Evolutionary conservation across 1,140 invertebrate genomes (phyloP).

Genomic region (Dendroctonus ponderosae): DNA sequence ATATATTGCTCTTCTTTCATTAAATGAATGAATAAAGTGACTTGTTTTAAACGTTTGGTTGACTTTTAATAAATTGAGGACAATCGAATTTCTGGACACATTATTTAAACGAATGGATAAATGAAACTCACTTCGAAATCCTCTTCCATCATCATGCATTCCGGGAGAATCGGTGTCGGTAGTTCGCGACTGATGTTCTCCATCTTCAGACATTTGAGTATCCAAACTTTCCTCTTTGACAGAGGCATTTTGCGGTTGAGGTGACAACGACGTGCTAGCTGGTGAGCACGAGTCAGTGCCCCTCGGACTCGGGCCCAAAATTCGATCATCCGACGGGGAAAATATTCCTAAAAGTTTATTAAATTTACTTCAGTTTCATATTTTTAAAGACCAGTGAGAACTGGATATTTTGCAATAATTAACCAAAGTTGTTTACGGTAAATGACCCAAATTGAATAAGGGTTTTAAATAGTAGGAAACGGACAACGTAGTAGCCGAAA

Average conservation of each 20-base stretch:
- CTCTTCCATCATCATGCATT: slow-evolving; percentile 54
- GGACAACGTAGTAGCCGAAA: too few relatives aligned
- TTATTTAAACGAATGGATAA: not conserved
- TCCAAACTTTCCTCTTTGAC: slow-evolving; percentile 52
- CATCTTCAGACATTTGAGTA: slow-evolving; percentile 53
- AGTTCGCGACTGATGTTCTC: slow-evolving; percentile 52
- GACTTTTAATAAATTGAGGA: too few relatives aligned
- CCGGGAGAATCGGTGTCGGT: slow-evolving; percentile 54
- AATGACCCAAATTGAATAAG: too few relatives aligned
- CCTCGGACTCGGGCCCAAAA: slow-evolving; percentile 49
- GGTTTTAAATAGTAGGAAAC: too few relatives aligned
- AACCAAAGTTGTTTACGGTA: too few relatives aligned
- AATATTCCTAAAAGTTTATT: slow-evolving; percentile 41
- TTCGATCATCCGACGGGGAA: slow-evolving; percentile 47
- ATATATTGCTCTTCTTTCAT: not conserved
- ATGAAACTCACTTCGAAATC: slow-evolving; percentile 53
- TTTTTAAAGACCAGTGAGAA: too few relatives aligned
- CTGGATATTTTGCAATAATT: too few relatives aligned
- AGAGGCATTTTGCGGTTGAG: slow-evolving; percentile 44
- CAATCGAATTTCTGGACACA: not conserved
- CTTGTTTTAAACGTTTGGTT: too few relatives aligned
- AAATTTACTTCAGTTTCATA: too few relatives aligned
- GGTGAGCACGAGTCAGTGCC: slow-evolving; percentile 53
- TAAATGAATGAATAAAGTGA: too few relatives aligned
- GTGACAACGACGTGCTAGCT: slow-evolving; percentile 53